Evolutionary conservation across 2,113 vertebrate genomes (phyloP).

Genomic region (Gallinago undulata): DNA sequence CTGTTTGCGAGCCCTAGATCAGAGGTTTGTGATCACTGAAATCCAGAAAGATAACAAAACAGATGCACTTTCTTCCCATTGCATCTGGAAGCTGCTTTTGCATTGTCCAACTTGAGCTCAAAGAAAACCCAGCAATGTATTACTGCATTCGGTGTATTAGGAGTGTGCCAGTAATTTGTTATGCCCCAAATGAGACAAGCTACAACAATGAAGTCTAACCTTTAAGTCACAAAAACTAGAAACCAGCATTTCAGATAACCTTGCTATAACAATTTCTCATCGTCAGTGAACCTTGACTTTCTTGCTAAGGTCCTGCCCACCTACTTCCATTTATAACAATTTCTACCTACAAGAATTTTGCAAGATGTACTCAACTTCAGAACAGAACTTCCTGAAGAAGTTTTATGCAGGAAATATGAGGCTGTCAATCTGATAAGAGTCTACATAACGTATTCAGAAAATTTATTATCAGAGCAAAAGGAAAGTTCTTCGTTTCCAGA

Average conservation of each 20-base stretch:
- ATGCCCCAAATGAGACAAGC: neutral
- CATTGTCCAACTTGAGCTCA: neutral
- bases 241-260: neutral
- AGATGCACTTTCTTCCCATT: neutral
- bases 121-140: neutral
- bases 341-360: neutral
- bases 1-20: neutral
- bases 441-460: neutral
- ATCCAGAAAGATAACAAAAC: neutral
- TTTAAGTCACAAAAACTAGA: neutral
- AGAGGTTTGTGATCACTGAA: neutral
- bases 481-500: neutral
- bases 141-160: neutral
- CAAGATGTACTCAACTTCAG: neutral
- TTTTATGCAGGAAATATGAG: neutral
- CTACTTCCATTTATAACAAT: neutral
- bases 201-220: neutral
- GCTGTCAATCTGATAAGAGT: neutral
- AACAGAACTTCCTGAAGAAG: neutral
- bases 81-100: neutral
- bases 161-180: neutral
- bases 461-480: neutral
- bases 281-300: neutral
- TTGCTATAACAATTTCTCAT: neutral
- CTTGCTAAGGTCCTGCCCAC: neutral